phyloP scores from a whole-genome alignment of 1,140 invertebrate genomes.

The Bombus ignitus region DNA sequence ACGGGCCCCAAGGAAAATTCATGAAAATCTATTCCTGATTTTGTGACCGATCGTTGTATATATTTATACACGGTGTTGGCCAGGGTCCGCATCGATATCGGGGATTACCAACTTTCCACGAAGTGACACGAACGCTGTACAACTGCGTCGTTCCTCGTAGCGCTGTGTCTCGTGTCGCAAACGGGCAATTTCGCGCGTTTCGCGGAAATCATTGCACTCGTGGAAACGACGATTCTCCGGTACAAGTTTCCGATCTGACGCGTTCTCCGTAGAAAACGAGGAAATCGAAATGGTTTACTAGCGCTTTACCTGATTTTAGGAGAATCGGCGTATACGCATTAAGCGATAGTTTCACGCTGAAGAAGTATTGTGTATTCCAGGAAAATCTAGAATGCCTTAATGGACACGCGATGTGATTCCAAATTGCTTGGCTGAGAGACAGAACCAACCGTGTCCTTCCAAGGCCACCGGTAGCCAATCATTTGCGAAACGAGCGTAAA shows the following conservation, averaged over 20 bases:
- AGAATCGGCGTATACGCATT: neutral
- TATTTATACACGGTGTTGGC: constrained; percentile 35
- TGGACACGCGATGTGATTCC: neutral
- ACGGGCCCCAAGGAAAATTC: constrained; percentile 63
- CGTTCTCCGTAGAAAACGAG: neutral
- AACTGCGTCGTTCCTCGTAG: constrained; percentile 2
- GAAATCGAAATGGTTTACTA: neutral
- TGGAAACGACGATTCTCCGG: neutral
- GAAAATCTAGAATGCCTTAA: neutral
- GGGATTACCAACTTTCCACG: constrained; percentile 17
- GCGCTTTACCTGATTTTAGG: neutral
- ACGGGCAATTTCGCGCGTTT: neutral
- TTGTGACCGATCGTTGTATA: constrained; percentile 62
- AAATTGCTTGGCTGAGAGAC: neutral
- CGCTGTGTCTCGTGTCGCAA: neutral
- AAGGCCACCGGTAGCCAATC: constrained; percentile 41
- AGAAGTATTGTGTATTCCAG: neutral
- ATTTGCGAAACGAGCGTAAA: constrained; percentile 15
- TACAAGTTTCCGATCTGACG: neutral
- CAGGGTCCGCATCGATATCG: neutral
- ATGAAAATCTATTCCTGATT: constrained; percentile 76
- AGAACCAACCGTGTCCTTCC: constrained; percentile 7
- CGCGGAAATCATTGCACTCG: neutral
- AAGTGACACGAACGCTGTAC: neutral
- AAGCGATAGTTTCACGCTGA: neutral